These are phyloP conservation scores for Globodera rostochiensis DNA, from an alignment of 1,140 invertebrate genomes.

Conservation along the genomic window DNA sequence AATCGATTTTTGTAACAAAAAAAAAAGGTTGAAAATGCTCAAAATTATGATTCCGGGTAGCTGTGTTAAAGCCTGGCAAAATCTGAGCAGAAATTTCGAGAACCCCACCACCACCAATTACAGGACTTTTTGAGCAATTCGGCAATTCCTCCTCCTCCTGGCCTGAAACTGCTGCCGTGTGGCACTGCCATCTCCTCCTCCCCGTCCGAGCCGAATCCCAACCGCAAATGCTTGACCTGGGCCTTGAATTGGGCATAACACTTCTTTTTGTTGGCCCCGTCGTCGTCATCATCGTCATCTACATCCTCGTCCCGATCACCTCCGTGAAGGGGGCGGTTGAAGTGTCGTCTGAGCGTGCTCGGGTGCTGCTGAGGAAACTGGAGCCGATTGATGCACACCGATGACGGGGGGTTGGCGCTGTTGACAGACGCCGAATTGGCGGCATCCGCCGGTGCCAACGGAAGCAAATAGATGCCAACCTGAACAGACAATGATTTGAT, in stretches of 20 bases:
- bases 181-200: neutral
- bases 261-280: neutral
- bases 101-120: neutral
- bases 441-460: neutral
- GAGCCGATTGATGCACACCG: constrained; percentile 22
- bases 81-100: too few relatives aligned
- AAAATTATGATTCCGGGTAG: too few relatives aligned
- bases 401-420: neutral
- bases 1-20: too few relatives aligned
- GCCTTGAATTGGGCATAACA: constrained; percentile 19
- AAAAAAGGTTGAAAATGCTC: too few relatives aligned
- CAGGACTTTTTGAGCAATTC: constrained; percentile 3
- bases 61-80: too few relatives aligned
- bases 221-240: constrained; percentile 23
- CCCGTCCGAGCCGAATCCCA: constrained; percentile 7
- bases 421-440: neutral
- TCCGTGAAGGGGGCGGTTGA: neutral
- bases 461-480: constrained; percentile 21
- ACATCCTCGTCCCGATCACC: neutral
- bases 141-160: constrained; percentile 19
- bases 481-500: neutral
- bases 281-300: neutral
- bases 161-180: neutral
- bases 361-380: constrained; percentile 26
- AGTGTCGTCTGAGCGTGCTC: neutral